phyloP scores from a whole-genome alignment of 2,888 invertebrate species.

The Hypomecis atomaria region DNA sequence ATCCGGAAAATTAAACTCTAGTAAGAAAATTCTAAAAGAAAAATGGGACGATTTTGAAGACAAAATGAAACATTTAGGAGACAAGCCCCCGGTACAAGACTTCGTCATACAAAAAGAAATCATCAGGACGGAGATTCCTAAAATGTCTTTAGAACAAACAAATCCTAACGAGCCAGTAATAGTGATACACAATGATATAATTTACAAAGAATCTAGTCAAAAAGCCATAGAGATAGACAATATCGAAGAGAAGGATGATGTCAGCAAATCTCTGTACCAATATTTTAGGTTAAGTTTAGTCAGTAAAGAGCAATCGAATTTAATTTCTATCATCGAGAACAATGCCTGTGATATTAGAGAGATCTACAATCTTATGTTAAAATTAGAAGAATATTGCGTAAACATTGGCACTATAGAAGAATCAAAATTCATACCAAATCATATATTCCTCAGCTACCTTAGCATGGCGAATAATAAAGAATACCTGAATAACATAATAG shows the following conservation, averaged over 20 bases:
- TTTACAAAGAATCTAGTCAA: conserved; percentile 80
- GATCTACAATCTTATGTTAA: conserved; percentile 71
- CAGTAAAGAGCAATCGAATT: conserved; percentile 73
- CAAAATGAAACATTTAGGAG: conserved; percentile 75
- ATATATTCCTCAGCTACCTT: conserved; percentile 75
- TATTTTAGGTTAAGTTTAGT: conserved; percentile 77
- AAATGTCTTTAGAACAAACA: conserved; percentile 48
- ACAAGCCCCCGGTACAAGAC: conserved; percentile 60
- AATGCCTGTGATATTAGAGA: conserved; percentile 78
- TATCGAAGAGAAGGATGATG: conserved; percentile 63
- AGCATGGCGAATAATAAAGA: conserved; percentile 58
- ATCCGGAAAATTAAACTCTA: conserved; percentile 80
- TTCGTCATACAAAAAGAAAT: conserved; percentile 32
- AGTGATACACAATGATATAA: conserved; percentile 62
- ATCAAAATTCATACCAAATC: conserved; percentile 71
- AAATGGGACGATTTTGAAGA: conserved; percentile 83
- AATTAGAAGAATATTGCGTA: conserved; percentile 73
- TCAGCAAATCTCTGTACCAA: conserved; percentile 74
- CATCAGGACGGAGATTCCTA: conserved; percentile 33
- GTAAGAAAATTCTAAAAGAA: conserved; percentile 82
- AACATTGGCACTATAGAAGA: conserved; percentile 70
- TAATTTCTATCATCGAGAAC: conserved; percentile 72
- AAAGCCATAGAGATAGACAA: conserved; percentile 70
- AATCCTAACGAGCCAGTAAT: conserved; percentile 45
- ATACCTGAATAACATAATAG: conserved; percentile 65